phyloP scores from a whole-genome alignment of 2,113 vertebrate species.

The Xiphophorus maculatus region DNA sequence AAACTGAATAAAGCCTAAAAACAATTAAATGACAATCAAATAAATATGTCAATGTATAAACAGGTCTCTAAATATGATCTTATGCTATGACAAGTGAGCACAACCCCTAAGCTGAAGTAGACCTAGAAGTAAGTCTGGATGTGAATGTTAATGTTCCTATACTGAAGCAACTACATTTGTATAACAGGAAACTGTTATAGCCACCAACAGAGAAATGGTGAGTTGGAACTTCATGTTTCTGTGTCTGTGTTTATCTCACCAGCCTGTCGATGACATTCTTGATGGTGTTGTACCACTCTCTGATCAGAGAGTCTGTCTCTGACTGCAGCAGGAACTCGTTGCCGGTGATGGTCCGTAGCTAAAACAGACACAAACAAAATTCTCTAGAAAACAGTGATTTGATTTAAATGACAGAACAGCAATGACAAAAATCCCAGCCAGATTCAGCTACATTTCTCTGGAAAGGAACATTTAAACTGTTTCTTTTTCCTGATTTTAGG shows the following conservation, averaged over 20 bases:
- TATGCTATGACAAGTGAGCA: not conserved
- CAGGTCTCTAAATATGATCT: not conserved
- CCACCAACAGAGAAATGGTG: slow-evolving; percentile 3
- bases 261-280: slow-evolving; percentile 84
- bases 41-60: not conserved
- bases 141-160: not conserved
- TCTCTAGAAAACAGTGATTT: not conserved
- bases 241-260: slow-evolving; percentile 75
- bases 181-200: slow-evolving; percentile 1
- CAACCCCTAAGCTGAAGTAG: not conserved
- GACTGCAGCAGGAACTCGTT: slow-evolving; percentile 94
- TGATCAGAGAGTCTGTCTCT: slow-evolving; percentile 84
- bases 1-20: too few species aligned
- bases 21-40: not conserved
- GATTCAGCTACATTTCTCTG: not conserved
- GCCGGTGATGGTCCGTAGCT: slow-evolving; percentile 90
- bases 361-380: slow-evolving; percentile 31
- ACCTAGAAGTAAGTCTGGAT: accelerated
- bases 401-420: not conserved
- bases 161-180: not conserved
- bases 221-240: not conserved
- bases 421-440: not conserved
- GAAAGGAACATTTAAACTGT: not conserved
- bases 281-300: slow-evolving; percentile 87
- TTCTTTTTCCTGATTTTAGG: slow-evolving; percentile 31